A percentile compares a stretch with the other conserved stretches of the same genome.
These are phyloP conservation scores for Drosophila persimilis DNA, from an alignment of 1,140 invertebrate species.

Conservation along the genomic window DNA sequence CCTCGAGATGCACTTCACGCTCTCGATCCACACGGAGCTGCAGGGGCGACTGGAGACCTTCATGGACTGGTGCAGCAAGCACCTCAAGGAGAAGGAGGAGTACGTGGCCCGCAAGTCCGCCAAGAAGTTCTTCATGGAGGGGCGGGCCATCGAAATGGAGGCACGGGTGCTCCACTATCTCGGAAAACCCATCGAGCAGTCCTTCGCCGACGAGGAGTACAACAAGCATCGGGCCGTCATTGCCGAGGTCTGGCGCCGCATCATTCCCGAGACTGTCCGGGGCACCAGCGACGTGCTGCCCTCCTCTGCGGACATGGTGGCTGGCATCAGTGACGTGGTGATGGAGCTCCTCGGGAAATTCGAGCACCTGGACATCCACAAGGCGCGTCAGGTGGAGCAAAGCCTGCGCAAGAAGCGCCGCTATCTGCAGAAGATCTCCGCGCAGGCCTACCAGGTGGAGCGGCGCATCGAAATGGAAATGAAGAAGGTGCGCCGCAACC, in stretches of 20 bases:
- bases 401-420: slow-evolving; percentile 51
- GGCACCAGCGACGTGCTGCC: slow-evolving; percentile 63
- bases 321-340: slow-evolving; percentile 63
- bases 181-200: slow-evolving; percentile 48
- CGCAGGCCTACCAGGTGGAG: slow-evolving; percentile 70
- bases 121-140: slow-evolving; percentile 78
- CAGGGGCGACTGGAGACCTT: slow-evolving; percentile 66
- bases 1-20: slow-evolving; percentile 74
- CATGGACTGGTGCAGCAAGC: slow-evolving; percentile 68
- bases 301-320: slow-evolving; percentile 67
- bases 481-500: slow-evolving; percentile 71
- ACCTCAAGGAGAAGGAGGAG: slow-evolving; percentile 69
- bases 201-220: slow-evolving; percentile 58
- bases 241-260: slow-evolving; percentile 67
- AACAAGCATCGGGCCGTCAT: slow-evolving; percentile 59
- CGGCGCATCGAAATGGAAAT: slow-evolving; percentile 74
- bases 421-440: slow-evolving; percentile 63
- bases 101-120: slow-evolving; percentile 75
- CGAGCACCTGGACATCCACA: slow-evolving; percentile 64
- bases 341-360: slow-evolving; percentile 67
- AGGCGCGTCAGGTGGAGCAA: slow-evolving; percentile 43
- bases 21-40: slow-evolving; percentile 72
- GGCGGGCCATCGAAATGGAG: slow-evolving; percentile 69
- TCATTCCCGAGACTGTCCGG: slow-evolving; percentile 61
- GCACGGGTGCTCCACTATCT: slow-evolving; percentile 38